Base-by-base conservation (phyloP, 2,113 vertebrate species). In the Phylloscopus trochilus region DNA sequence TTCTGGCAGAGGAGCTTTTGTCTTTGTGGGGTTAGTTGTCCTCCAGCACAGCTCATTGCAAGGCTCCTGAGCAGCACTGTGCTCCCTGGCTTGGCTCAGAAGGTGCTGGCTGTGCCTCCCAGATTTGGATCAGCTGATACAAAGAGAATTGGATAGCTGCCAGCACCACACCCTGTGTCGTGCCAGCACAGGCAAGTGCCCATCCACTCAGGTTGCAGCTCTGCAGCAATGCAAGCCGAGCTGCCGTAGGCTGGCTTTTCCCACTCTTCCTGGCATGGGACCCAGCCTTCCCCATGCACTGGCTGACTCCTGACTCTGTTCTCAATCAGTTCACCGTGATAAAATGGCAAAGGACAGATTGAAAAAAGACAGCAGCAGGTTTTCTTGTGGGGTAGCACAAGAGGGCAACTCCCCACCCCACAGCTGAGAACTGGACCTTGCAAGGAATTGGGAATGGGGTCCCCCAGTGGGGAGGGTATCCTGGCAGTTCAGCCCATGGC, bases 61-160 rank as follows among this genome's bases (percentile, higher is more conserved):
- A 51, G 58, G 58, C 69, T 89, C 58, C n/a, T 12, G 78, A 82
- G 35, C 51, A 89, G 67, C 3, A 7, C 22, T 1, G 0, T 20
- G 33, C 51, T 53, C n/a, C 22, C 10, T 0, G 0, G 49, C 53
- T 86, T 1, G 1, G 49, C 53, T 56, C 2, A 0, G n/a, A 67
- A 87, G 49, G n/a, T 28, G 24, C 49, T 1, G 2, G 51, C 64
- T 62, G 12, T 69, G 69, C 51, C 72, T 85, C 60, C 52, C 35
- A 75, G 74, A 52, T 91, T 75, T 39, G 39, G 52, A 84, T 80
- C 64, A 59, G 80, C 77, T 92, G 77, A 63, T 89, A n/a, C 1
- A 63, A 51, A 78, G 27, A 70, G 28, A 76, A 27, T 2, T 74
- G 84, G 77, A 49, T 26, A 47, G 49, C 37, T 35, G 67, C 82